Conservation (phyloP, 2,888 invertebrate genomes). For the Orthosia gracilis region DNA sequence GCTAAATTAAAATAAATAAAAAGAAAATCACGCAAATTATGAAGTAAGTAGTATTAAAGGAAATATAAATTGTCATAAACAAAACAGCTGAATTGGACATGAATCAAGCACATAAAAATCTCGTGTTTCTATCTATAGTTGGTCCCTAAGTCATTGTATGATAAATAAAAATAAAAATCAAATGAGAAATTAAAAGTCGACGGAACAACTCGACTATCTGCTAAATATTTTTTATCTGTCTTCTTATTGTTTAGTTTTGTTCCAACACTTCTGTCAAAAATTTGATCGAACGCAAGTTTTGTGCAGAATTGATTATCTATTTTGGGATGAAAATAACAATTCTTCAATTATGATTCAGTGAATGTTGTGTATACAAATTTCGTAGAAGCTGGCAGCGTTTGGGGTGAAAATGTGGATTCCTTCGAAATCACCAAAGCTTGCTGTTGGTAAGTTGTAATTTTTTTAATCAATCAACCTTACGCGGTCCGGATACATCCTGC, state of each 20-base stretch:
- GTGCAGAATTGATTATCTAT: conserved; percentile 72
- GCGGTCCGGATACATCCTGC: conserved; percentile 80
- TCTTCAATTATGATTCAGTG: conserved; percentile 67
- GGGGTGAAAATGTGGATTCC: conserved; percentile 93
- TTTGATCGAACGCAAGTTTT: conserved; percentile 63
- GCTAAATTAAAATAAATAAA: no score
- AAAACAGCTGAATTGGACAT: no score
- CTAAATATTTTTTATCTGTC: conserved; percentile 25
- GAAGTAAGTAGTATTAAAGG: no score
- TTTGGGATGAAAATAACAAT: conserved; percentile 68
- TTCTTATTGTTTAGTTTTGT: background rate
- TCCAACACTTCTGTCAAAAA: conserved; percentile 63
- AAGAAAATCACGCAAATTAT: no score
- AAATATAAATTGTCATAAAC: no score
- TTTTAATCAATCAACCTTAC: conserved; percentile 80
- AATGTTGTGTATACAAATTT: conserved; percentile 45
- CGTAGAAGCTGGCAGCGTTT: conserved; percentile 45
- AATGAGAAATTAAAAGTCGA: background rate
- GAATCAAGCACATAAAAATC: no score
- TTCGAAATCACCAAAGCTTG: conserved; percentile 94
- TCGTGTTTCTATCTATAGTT: no score
- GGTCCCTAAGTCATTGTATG: no score
- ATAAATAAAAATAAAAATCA: background rate
- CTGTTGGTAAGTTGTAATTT: conserved; percentile 92
- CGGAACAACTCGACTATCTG: conserved; percentile 15